Percentiles rank a stretch among this genome's conserved stretches.
These are phyloP conservation scores for Caenorhabditis panamensis DNA, from an alignment of 2,888 invertebrate genomes.

Conservation along the genomic window DNA sequence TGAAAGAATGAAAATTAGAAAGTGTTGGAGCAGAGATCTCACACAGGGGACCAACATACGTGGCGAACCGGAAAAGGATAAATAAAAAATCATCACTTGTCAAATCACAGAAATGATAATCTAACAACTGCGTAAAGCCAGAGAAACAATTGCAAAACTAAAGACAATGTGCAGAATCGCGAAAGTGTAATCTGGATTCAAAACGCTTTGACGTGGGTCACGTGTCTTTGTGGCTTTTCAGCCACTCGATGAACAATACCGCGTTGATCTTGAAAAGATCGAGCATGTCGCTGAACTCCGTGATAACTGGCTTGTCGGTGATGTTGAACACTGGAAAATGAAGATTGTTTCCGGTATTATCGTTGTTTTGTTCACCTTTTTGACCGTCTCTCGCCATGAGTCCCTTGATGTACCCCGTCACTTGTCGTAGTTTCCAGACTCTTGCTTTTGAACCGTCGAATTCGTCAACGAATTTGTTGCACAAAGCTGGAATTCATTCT, in stretches of 20 bases:
- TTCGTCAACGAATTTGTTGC: slow-evolving; percentile 28
- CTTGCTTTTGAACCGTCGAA: slow-evolving; percentile 21
- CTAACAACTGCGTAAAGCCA: too few relatives aligned
- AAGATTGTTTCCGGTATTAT: neutral
- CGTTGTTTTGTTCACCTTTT: neutral
- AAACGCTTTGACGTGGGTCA: too few relatives aligned
- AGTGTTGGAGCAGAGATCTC: too few relatives aligned
- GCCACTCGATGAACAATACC: slow-evolving; percentile 8
- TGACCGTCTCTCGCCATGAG: slow-evolving; percentile 11
- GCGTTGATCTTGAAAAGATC: slow-evolving; percentile 44
- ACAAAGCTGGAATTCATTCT: slow-evolving; percentile 16
- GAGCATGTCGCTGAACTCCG: slow-evolving; percentile 9
- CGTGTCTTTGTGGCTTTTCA: neutral
- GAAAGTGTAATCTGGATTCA: too few relatives aligned
- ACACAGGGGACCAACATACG: too few relatives aligned
- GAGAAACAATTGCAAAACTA: too few relatives aligned
- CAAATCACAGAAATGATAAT: too few relatives aligned
- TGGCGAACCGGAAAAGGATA: too few relatives aligned
- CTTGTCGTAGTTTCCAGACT: slow-evolving; percentile 18
- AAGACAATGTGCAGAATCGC: too few relatives aligned
- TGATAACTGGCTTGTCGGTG: neutral
- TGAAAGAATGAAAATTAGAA: too few relatives aligned
- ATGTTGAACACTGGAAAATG: slow-evolving; percentile 38
- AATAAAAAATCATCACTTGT: too few relatives aligned
- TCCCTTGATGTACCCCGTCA: slow-evolving; percentile 41